A percentile compares a stretch with the other conserved stretches of the same genome.
Evolutionary conservation across 1,140 invertebrate genomes (phyloP).

Genomic region (Proctacanthus coquilletti): DNA sequence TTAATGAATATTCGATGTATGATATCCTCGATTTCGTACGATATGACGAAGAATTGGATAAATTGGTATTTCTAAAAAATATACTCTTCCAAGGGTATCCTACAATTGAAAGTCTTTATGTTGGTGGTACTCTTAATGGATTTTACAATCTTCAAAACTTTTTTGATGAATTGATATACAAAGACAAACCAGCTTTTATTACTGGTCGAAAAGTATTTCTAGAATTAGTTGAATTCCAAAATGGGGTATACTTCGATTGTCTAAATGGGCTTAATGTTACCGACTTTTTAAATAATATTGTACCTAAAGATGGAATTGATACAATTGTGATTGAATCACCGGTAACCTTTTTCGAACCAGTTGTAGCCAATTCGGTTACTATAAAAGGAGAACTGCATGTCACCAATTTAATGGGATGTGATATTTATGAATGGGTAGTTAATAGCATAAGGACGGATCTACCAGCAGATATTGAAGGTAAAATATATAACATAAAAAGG

Average conservation of each 20-base stretch:
- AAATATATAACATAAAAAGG: no score
- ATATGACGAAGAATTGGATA: slow-evolving; percentile 8
- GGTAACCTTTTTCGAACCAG: slow-evolving; percentile 11
- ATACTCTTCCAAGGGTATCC: slow-evolving; percentile 3
- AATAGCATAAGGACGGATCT: slow-evolving; percentile 12
- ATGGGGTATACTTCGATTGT: slow-evolving; percentile 10
- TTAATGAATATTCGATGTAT: slow-evolving; percentile 8
- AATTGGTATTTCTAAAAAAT: slow-evolving; percentile 12
- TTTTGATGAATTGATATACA: slow-evolving; percentile 16
- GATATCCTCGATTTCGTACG: slow-evolving; percentile 9
- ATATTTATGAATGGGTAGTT: slow-evolving; percentile 15
- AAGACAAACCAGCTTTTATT: slow-evolving; percentile 2
- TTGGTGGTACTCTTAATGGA: slow-evolving; percentile 10
- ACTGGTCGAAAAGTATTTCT: slow-evolving; percentile 14
- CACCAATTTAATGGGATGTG: slow-evolving; percentile 13
- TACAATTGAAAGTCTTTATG: slow-evolving; percentile 11
- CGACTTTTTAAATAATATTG: slow-evolving; percentile 7
- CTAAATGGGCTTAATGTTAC: slow-evolving; percentile 12
- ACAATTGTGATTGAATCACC: slow-evolving; percentile 9
- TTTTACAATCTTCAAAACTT: slow-evolving; percentile 8
- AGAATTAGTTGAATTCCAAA: slow-evolving; percentile 14
- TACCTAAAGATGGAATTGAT: slow-evolving; percentile 7
- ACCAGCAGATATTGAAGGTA: no score
- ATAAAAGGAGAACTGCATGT: slow-evolving; percentile 6
- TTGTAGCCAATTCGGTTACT: slow-evolving; percentile 6